These are phyloP conservation scores for Nomada hirtipes DNA, from an alignment of 2,888 invertebrate genomes.

Conservation along the genomic window DNA sequence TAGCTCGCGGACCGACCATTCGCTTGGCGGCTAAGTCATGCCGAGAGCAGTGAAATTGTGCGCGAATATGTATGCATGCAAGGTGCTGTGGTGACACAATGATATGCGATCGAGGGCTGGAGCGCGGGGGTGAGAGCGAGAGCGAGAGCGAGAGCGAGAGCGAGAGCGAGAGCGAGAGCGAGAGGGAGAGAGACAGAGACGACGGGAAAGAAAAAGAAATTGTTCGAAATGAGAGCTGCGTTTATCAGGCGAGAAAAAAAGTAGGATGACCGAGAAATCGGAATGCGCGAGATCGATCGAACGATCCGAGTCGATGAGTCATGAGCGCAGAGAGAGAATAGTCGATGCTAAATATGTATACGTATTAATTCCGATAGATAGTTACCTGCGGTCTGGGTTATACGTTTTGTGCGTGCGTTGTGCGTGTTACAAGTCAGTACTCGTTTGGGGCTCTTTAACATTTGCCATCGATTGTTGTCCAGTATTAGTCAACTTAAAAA, in stretches of 20 bases:
- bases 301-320: conserved; percentile 54
- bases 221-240: conserved; percentile 14
- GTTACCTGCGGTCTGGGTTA: conserved; percentile 83
- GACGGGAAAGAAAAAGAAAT: conserved; percentile 10
- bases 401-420: conserved; percentile 82
- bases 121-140: conserved; percentile 40
- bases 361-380: conserved; percentile 80
- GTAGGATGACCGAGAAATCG: conserved; percentile 40
- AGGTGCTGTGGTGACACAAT: conserved; percentile 62
- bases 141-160: not conserved
- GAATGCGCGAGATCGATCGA: conserved; percentile 50
- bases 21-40: conserved; percentile 59
- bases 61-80: conserved; percentile 77
- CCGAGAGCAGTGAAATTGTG: conserved; percentile 62
- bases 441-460: conserved; percentile 83
- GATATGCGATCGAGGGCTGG: conserved; percentile 44
- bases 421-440: conserved; percentile 84
- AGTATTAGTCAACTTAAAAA: conserved; percentile 84
- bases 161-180: not conserved
- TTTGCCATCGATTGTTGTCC: conserved; percentile 83
- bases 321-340: conserved; percentile 62
- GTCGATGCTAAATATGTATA: conserved; percentile 62
- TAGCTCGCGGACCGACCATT: conserved; percentile 37
- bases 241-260: conserved; percentile 12
- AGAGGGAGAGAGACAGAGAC: not conserved